Evolutionary conservation across 1,140 invertebrate species (phyloP).

Genomic region (Drosophila willistoni): DNA sequence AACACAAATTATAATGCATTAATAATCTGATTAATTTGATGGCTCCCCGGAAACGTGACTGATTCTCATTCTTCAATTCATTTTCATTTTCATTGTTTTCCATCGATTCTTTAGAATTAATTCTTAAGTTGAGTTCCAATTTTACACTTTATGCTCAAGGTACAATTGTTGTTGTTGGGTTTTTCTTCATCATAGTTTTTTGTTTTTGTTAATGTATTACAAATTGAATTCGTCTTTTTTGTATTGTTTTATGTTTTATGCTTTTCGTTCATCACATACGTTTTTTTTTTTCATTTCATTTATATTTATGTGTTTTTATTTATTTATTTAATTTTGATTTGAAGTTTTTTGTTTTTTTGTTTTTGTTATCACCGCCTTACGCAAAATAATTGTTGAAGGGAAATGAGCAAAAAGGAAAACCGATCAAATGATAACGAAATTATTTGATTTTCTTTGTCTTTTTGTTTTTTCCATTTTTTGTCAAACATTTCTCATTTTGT

Average conservation of each 20-base stretch:
- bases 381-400: constrained; percentile 39
- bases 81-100: constrained; percentile 42
- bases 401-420: constrained; percentile 36
- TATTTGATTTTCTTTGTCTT: constrained; percentile 69
- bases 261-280: constrained; percentile 64
- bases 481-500: constrained; percentile 59
- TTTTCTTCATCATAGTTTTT: constrained; percentile 21
- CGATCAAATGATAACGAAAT: constrained; percentile 38
- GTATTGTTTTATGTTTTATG: constrained; percentile 34
- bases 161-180: constrained; percentile 63
- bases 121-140: constrained; percentile 61
- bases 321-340: constrained; percentile 79
- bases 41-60: constrained; percentile 62
- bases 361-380: constrained; percentile 64
- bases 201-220: constrained; percentile 31
- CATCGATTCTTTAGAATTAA: constrained; percentile 40
- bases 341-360: constrained; percentile 46
- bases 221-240: constrained; percentile 65
- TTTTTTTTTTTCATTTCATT: constrained; percentile 55
- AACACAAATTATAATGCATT: constrained; percentile 33
- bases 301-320: constrained; percentile 42
- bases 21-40: constrained; percentile 17
- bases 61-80: constrained; percentile 33
- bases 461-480: constrained; percentile 49
- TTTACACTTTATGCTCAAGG: constrained; percentile 69